A percentile compares a stretch with the other conserved stretches of the same genome.
phyloP scores from a whole-genome alignment of 2,888 invertebrate genomes.

The Fragum fragum region DNA sequence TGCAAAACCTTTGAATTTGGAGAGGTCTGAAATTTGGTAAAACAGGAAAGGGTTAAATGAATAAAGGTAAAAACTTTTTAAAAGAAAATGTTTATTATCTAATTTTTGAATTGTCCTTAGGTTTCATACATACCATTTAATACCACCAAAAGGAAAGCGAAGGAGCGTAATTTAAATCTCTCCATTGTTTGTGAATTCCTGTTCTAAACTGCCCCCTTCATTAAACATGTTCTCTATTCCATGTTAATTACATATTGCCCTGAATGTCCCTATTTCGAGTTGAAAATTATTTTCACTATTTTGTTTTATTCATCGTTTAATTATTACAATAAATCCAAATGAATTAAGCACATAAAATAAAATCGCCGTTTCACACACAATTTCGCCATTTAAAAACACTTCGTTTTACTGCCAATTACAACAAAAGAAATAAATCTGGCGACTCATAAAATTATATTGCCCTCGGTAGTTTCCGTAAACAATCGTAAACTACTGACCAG shows the following conservation, averaged over 20 bases:
- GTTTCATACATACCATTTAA: neutral
- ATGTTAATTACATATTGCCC: too few species aligned
- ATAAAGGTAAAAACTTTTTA: too few species aligned
- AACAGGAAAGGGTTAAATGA: too few species aligned
- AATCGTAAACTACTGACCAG: neutral
- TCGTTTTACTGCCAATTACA: constrained; percentile 1
- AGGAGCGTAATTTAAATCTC: neutral
- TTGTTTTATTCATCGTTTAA: neutral
- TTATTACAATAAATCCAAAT: constrained; percentile 1
- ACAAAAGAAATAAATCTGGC: constrained; percentile 11
- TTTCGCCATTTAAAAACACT: constrained; percentile 1
- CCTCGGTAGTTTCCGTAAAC: constrained; percentile 9
- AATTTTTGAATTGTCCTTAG: too few species aligned
- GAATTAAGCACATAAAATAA: neutral
- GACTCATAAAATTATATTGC: constrained; percentile 1
- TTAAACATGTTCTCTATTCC: neutral
- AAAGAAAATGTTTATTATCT: too few species aligned
- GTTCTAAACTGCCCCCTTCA: neutral
- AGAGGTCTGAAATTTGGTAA: too few species aligned
- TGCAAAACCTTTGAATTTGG: too few species aligned
- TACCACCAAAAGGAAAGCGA: neutral
- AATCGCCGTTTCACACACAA: neutral
- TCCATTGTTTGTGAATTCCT: neutral
- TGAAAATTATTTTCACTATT: neutral
- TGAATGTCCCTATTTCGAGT: neutral